Base-by-base conservation (phyloP, 2,888 invertebrate species). In the Scrobipalpa costella region DNA sequence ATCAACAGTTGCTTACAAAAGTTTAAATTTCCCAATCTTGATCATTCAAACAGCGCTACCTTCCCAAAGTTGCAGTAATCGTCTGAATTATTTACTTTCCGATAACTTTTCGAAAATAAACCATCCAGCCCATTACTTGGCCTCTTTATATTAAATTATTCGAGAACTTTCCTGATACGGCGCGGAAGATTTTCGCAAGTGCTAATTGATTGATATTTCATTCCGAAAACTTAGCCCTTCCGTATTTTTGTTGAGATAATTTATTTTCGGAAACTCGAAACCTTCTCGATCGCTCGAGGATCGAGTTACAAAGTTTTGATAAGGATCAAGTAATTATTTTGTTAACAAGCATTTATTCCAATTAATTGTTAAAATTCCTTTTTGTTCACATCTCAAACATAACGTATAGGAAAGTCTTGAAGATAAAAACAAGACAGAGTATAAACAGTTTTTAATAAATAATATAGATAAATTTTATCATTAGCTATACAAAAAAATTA, bases 81-180 rank as follows among this genome's bases (percentile, higher is more conserved):
- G 78, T 74, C 73, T 75, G 74, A 78, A 76, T 84, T 83, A 84
- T 84, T 84, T 84, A 84, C 78, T 81, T 79, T 73, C 71, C 75
- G 74, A 74, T 75, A 81, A 81, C 78, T 84, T 86, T 84, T 73
- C 72, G 73, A 77, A 79, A 77, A 83, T 80, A 83, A 86, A 85
- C n/a, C 44, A 44, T 44, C 44, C 44, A 44, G 44, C 44, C 44
- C 44, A 44, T 44, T 44, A 44, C 81, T 86, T 80, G 71, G 76
- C 78, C 76, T 83, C 80, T 83, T 83, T 79, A 78, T 81, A 85
- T 86, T 86, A 83, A 86, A 85, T 85, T 86, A 86, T 86, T 85
- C 82, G 49, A 66, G 78, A 86, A 84, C 77, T 86, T 83, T 66
- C 67, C 69, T 73, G 71, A 73, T 75, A 76, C 69, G 69, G 75